Base-by-base conservation (phyloP, 2,797 vertebrate genomes). In the Hippopotamyrus pictus region DNA sequence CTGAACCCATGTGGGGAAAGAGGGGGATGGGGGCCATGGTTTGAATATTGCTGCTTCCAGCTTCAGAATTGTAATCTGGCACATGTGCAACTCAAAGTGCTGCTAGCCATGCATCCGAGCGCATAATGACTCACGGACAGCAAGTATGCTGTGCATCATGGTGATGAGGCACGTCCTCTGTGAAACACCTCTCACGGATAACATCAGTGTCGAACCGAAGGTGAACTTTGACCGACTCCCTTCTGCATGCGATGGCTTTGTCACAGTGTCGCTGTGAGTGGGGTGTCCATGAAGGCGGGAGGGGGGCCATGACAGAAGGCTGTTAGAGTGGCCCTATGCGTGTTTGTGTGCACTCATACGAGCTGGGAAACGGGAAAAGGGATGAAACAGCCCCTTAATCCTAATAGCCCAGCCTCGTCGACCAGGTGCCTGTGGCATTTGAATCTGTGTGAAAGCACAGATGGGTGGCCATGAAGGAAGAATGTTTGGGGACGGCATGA, bases 111-210 rank as follows among this genome's bases (percentile, higher is more conserved):
- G 53, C 65, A 90, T 19, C 62, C 41, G 19, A 51, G 17, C 51
- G 41, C 69, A 54, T 90, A 89, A 90, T 88, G 76, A 83, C n/a
- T 59, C 57, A 6, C 2, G 7, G 57, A 59, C 57, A 22, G 57
- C 57, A 59, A 6, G 57, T 8, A 6, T 41, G 33, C n/a, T 73
- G 37, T 79, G 86, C 48, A 76, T 91, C 90, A 90, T 48, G 86
- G 11, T 8, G 19, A 51, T 53, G 89, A 88, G 89, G 62, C 53
- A 12, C 51, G 51, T 29, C 17, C 33, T 69, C 88, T 54, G 57
- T 82, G 44, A 91, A 88, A 91, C 88, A 29, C 54, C 79, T 53
- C 62, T n/a, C 51, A 37, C 37, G 83, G 90, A 91, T 91, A 90
- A 91, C 79, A 82, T 89, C 89, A 84, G 87, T 44, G 73, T 89